Base-by-base conservation (phyloP, 2,113 vertebrate species). In the Siphamia tubifer region DNA sequence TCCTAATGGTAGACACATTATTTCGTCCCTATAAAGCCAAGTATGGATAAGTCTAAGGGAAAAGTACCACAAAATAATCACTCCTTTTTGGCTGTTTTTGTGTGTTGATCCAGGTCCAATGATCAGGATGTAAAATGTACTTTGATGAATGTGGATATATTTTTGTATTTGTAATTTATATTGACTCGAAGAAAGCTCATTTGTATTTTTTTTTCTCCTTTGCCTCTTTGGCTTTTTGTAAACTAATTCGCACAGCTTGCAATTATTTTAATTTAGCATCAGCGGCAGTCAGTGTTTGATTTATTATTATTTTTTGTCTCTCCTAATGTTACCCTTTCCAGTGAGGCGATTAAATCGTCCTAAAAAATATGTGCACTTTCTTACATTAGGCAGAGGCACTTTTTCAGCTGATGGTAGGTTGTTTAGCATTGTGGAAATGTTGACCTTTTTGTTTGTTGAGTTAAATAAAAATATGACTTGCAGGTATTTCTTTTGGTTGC, bases 131-230 rank as follows among this genome's bases (percentile, higher is more conserved):
- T 21, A 8, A 21, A 24, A 47, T 54, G 62, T 35, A 62, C 19
- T 43, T n/a, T 19, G 21, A 32, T 20, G 28, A 4, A 23, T 24
- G 44, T 20, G n/a, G 62, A 68, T 56, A 45, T 63, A 57, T 68
- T 64, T 74, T 64, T 79, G 44, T 71, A 71, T 68, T 61, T 54
- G 49, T 68, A 31, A 55, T 69, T 70, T 47, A 1, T 53, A 58
- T 47, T 7, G 4, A 40, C 45, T 72, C 28, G 21, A 17, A 71
- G 20, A 54, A 51, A 45, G 36, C 19, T 20, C 13, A 8, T 30
- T 56, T 28, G 45, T 49, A 24, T 54, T 45, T 53, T 42, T 72
- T 48, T 58, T 21, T 38, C 23, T 30, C n/a, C n/a, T 9, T 5
- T 35, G n/a, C 10, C 38, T 30, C 6, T 20, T n/a, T 5, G 19